Evolutionary conservation across 2,888 invertebrate species (phyloP), one percentile per base, ranked within the genome.

Genomic region (Amphipoea lucens): DNA sequence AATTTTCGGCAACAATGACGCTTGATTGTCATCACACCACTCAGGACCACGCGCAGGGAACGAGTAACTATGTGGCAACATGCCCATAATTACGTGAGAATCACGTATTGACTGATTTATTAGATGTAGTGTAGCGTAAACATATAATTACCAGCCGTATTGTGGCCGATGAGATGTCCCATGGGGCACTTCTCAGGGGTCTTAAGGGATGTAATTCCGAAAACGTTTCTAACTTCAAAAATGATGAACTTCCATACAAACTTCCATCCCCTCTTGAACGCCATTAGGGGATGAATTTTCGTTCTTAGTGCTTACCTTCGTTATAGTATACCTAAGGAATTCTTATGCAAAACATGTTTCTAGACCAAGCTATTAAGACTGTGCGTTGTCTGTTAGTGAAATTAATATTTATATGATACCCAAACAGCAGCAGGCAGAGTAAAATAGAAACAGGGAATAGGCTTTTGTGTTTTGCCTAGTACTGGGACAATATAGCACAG

Each of bases 1-100:
- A 90, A 91, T 92, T 89, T 89, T 87, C 76, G 81, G 79, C 81
- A 87, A 91, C 90, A 91, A 86, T 90, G 86, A 86, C 81, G 81
- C 80, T 74, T 87, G 90, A 90, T 90, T 92, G 82, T 88, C 85
- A 88, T 90, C 82, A 80, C 83, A 80, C 83, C 69, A 72, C 69
- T 67, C 69, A 66, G 40, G 14, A 48, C 2, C 45, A 14, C 29
- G 67, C 29, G 67, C 12, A 14, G 73, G 66, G 40, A 45, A 62
- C 23, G 62, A 20, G 45, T 29, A 51, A 80, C 80, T 80, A 77
- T 69, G 71, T 74, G 60, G 62, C 51, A 42, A 60, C 60, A 23
- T 36, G 7, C 6, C 2, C 20, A 11, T 63, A 60, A 72, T 76
- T 45, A 60, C 14, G 57, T 20, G 57, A 69, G 48, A 66, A 71